Evolutionary conservation across 2,113 vertebrate genomes (phyloP).

Genomic region (Candoia aspera): DNA sequence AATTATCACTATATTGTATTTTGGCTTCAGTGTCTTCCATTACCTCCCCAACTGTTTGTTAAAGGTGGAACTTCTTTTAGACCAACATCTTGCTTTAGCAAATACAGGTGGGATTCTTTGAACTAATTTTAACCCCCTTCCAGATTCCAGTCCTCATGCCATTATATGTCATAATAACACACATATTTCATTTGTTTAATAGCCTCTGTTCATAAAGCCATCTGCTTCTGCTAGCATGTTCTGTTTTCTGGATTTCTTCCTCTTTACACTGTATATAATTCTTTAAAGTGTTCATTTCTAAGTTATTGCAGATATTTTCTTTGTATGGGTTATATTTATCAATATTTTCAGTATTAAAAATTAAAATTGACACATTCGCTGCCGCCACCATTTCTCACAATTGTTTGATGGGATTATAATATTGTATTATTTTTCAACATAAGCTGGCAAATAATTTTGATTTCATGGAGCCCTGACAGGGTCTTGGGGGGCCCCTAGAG

Average conservation of each 20-base stretch:
- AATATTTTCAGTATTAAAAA: too few relatives aligned
- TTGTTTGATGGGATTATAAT: too few relatives aligned
- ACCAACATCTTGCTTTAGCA: not conserved
- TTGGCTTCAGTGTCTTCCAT: not conserved
- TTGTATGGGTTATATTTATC: too few relatives aligned
- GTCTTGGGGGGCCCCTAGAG: too few relatives aligned
- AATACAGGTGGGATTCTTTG: not conserved
- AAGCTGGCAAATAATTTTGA: too few relatives aligned
- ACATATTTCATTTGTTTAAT: not conserved
- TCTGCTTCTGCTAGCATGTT: not conserved
- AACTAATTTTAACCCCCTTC: not conserved
- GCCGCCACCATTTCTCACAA: too few relatives aligned
- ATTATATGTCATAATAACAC: not conserved
- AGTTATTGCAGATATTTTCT: too few relatives aligned
- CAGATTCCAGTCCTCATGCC: not conserved
- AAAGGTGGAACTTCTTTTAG: not conserved
- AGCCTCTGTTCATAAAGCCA: not conserved
- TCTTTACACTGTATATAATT: not conserved
- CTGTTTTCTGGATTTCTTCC: not conserved
- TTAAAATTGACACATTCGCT: too few relatives aligned
- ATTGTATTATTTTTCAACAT: too few relatives aligned
- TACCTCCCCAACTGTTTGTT: not conserved
- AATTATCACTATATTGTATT: not conserved
- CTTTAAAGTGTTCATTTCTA: not conserved
- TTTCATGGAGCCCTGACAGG: too few relatives aligned